phyloP scores from a whole-genome alignment of 2,113 vertebrate species.

The Chionodraco myersi region DNA sequence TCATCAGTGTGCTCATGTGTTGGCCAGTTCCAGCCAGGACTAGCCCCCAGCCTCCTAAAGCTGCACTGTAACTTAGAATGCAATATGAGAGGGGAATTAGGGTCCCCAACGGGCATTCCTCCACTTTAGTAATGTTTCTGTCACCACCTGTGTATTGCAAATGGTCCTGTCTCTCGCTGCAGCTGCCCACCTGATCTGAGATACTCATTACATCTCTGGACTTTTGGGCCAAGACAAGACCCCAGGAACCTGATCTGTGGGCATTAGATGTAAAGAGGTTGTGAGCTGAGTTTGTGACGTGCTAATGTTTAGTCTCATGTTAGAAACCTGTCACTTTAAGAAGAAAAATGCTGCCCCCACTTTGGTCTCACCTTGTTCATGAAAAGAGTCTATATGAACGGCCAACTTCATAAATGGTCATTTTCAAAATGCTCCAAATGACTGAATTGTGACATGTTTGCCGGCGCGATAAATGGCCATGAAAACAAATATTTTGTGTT shows the following conservation, averaged over 20 bases:
- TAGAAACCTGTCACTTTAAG: neutral
- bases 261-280: neutral
- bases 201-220: constrained; percentile 15
- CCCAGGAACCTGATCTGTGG: neutral
- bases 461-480: too few relatives aligned
- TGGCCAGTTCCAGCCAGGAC: neutral
- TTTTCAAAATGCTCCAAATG: too few relatives aligned
- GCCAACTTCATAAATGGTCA: too few relatives aligned
- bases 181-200: constrained; percentile 44
- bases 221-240: neutral
- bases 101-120: constrained; percentile 34
- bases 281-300: neutral
- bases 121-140: constrained; percentile 41
- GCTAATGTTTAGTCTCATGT: neutral
- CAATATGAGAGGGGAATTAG: constrained; percentile 62
- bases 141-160: constrained; percentile 41
- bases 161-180: constrained; percentile 19
- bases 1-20: constrained; percentile 18
- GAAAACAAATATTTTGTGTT: too few relatives aligned
- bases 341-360: neutral
- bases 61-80: constrained; percentile 53
- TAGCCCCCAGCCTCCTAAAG: constrained; percentile 28
- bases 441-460: too few relatives aligned
- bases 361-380: too few relatives aligned
- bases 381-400: too few relatives aligned